Percentiles rank a stretch among this genome's conserved stretches.
Conservation (phyloP, 2,113 vertebrate species). For the Myodes glareolus region DNA sequence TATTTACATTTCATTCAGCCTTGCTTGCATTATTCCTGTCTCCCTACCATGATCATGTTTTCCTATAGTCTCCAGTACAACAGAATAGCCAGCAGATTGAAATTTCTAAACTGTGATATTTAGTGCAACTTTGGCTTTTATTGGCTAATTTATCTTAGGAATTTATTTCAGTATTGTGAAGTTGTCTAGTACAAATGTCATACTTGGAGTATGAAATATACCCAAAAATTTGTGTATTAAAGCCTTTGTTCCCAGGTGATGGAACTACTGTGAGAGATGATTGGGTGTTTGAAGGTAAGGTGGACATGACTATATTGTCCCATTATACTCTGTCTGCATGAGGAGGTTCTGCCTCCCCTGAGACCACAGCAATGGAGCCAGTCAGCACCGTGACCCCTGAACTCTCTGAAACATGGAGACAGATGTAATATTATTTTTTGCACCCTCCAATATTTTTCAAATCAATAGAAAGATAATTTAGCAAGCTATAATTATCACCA, state of each 20-base stretch:
- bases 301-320: background rate
- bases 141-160: background rate
- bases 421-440: too few species aligned
- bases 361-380: background rate
- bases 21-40: background rate
- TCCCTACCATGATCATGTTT: too few species aligned
- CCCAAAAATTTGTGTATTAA: background rate
- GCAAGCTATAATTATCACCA: background rate
- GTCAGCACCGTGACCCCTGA: background rate
- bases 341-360: background rate
- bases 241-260: background rate
- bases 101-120: background rate
- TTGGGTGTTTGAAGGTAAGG: background rate
- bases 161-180: background rate
- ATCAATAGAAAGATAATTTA: background rate
- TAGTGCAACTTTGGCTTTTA: background rate
- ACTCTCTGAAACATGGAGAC: too few species aligned
- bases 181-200: background rate
- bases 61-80: background rate
- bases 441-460: too few species aligned
- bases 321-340: too few species aligned
- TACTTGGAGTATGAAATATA: background rate
- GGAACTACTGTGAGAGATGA: background rate
- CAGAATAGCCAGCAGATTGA: accelerated
- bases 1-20: too few species aligned